Evolutionary conservation across 2,888 invertebrate genomes (phyloP).

Genomic region (Halictus quadricinctus): DNA sequence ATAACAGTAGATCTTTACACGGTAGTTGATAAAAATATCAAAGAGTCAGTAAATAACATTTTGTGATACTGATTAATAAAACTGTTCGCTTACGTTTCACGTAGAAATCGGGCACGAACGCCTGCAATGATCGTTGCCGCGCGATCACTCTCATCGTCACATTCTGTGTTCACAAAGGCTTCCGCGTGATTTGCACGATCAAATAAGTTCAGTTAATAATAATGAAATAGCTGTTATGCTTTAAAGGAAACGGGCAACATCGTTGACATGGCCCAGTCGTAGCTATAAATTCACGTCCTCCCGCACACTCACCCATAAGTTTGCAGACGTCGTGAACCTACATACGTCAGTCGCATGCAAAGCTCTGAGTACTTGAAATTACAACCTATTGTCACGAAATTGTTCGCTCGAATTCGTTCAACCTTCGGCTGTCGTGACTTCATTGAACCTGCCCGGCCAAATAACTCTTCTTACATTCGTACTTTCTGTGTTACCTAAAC

Average conservation of each 20-base stretch:
- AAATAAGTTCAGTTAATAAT: conserved; percentile 2
- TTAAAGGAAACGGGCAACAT: background rate
- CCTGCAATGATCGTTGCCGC: background rate
- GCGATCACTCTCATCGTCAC: background rate
- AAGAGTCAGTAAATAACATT: background rate
- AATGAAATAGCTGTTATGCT: conserved; percentile 4
- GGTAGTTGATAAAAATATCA: background rate
- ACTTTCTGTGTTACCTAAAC: background rate
- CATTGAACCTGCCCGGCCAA: background rate
- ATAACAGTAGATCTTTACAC: too few species aligned
- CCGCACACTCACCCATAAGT: conserved; percentile 6
- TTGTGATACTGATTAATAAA: too few species aligned
- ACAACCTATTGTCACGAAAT: conserved; percentile 45
- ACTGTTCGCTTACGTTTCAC: too few species aligned
- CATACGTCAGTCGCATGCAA: conserved; percentile 36
- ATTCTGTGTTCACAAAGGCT: too few species aligned
- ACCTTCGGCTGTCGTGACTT: conserved; percentile 24
- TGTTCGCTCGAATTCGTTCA: conserved; percentile 42
- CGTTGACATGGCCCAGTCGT: background rate
- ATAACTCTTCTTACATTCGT: background rate
- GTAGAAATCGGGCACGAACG: background rate
- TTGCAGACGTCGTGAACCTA: conserved; percentile 24
- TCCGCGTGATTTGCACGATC: background rate
- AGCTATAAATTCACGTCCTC: conserved; percentile 4
- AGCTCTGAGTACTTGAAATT: conserved; percentile 36